Conservation (phyloP, 2,797 vertebrate species). For the Sebastiscus albofasciatus region DNA sequence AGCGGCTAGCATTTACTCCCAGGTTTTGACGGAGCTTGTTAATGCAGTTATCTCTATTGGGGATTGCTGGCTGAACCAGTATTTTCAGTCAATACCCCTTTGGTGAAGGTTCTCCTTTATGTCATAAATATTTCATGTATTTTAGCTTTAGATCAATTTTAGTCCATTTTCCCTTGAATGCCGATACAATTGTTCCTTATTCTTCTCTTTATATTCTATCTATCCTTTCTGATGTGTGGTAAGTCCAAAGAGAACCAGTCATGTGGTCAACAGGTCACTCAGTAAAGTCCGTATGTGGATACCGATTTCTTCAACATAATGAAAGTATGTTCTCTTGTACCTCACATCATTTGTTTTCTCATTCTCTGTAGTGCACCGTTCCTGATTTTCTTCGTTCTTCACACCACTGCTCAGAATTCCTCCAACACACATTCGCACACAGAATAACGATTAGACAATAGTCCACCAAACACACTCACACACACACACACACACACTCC, state of each 20-base stretch:
- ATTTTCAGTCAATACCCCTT: background rate
- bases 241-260: background rate
- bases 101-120: background rate
- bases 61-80: background rate
- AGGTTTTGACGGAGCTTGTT: slow-evolving; percentile 8
- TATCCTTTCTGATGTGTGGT: too few relatives aligned
- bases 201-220: background rate
- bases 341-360: background rate
- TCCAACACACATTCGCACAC: background rate
- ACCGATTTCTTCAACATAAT: background rate
- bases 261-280: background rate
- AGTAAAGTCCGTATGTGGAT: background rate
- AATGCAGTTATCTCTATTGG: background rate
- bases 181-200: background rate
- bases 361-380: background rate
- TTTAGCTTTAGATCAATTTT: background rate
- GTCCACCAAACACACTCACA: background rate
- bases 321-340: background rate
- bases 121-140: background rate
- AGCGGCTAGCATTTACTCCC: slow-evolving; percentile 1
- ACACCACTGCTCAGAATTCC: background rate
- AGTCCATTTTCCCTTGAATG: background rate
- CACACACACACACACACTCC: background rate
- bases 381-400: background rate
- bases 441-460: background rate